Evolutionary conservation across 2,797 vertebrate species (phyloP).

Genomic region (Labroides dimidiatus): DNA sequence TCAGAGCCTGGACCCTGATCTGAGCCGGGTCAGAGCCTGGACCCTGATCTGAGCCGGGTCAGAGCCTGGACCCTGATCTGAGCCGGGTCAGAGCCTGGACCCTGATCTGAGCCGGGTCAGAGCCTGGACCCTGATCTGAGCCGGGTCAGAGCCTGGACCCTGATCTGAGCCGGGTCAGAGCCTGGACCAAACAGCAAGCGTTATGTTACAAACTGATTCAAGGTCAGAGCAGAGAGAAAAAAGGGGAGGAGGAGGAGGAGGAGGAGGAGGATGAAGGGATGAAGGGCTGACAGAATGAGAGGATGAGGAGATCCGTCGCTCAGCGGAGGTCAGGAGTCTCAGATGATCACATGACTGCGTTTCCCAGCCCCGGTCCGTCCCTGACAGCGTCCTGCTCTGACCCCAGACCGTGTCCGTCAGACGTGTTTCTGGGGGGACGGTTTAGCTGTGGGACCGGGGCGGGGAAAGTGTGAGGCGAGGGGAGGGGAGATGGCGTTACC

Average conservation of each 20-base stretch:
- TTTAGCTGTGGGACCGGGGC: slow-evolving; percentile 21
- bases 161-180: neutral
- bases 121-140: neutral
- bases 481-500: slow-evolving; percentile 82
- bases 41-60: too few species aligned
- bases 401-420: too few species aligned
- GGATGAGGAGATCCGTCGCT: slow-evolving; percentile 54
- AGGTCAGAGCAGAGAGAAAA: neutral
- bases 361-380: slow-evolving; percentile 57
- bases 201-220: slow-evolving; percentile 24
- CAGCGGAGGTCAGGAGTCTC: slow-evolving; percentile 42
- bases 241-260: neutral
- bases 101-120: neutral
- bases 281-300: slow-evolving; percentile 55
- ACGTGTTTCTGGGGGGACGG: neutral
- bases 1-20: too few species aligned
- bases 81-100: too few species aligned
- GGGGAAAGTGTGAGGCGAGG: slow-evolving; percentile 61
- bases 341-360: slow-evolving; percentile 59
- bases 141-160: neutral
- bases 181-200: neutral
- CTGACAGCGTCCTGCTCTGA: accelerated
- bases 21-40: too few species aligned
- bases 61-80: too few species aligned
- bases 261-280: slow-evolving; percentile 28